Conservation (phyloP, 2,888 invertebrate species). For the Drosophila melanosoma region DNA sequence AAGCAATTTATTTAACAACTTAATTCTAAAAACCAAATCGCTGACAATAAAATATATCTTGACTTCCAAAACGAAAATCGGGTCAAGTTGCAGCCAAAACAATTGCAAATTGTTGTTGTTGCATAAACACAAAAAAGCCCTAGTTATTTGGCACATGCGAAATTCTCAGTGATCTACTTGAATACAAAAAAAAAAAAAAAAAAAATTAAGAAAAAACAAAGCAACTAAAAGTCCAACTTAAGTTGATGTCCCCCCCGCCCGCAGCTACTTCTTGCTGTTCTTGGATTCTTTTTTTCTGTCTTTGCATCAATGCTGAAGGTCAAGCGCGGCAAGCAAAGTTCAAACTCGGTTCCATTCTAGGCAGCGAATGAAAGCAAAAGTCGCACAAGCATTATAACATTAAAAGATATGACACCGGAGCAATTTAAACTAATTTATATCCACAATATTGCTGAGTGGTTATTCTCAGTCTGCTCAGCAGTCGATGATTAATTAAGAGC, state of each 20-base stretch:
- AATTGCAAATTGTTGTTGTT: constrained; percentile 49
- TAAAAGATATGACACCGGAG: constrained; percentile 40
- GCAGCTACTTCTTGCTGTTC: constrained; percentile 5
- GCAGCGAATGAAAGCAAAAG: constrained; percentile 69
- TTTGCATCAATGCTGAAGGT: constrained; percentile 58
- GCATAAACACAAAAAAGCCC: constrained; percentile 60
- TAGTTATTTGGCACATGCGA: constrained; percentile 76
- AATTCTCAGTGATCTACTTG: constrained; percentile 75
- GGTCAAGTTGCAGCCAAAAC: constrained; percentile 64
- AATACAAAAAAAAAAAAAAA: constrained; percentile 34
- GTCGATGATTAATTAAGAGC: constrained; percentile 48
- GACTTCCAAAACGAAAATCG: constrained; percentile 52
- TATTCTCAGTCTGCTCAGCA: constrained; percentile 33
- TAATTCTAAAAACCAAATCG: constrained; percentile 57
- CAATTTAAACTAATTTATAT: constrained; percentile 61
- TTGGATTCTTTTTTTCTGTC: constrained; percentile 18
- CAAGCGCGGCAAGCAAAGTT: constrained; percentile 69
- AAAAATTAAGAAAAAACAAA: constrained; percentile 6
- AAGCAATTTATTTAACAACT: constrained; percentile 72
- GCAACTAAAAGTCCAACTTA: constrained; percentile 23
- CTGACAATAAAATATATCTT: constrained; percentile 61
- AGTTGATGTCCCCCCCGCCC: constrained; percentile 4
- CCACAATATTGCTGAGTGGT: constrained; percentile 35
- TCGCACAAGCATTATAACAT: constrained; percentile 8
- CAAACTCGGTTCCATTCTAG: constrained; percentile 54